A percentile compares a stretch with the other conserved stretches of the same genome.
phyloP scores from a whole-genome alignment of 1,140 invertebrate species.

The Mya arenaria region DNA sequence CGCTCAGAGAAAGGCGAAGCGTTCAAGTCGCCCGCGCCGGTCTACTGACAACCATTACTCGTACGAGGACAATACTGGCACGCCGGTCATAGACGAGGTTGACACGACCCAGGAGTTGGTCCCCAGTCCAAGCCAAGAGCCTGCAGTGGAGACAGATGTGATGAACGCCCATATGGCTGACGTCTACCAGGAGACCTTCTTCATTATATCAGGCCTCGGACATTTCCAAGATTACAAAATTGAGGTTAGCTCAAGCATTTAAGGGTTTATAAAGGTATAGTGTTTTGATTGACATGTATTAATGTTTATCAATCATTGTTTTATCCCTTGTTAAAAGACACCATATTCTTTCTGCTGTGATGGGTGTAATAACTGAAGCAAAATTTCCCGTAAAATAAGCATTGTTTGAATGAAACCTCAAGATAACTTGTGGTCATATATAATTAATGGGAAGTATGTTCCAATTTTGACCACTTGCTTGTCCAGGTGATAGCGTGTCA shows the following conservation, averaged over 20 bases:
- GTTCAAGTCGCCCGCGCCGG: neutral
- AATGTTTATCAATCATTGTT: too few species aligned
- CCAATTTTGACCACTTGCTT: too few species aligned
- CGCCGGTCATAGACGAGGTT: neutral
- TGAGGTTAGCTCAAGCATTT: slow-evolving; percentile 73
- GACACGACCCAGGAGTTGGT: neutral
- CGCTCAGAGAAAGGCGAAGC: neutral
- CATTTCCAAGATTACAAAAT: slow-evolving; percentile 83
- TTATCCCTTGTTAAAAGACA: too few species aligned
- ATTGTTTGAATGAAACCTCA: too few species aligned
- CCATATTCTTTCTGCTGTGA: too few species aligned
- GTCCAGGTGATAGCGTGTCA: slow-evolving; percentile 77
- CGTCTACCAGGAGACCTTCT: slow-evolving; percentile 65
- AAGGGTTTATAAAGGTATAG: too few species aligned
- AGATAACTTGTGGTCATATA: too few species aligned
- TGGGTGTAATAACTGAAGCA: too few species aligned
- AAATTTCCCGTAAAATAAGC: too few species aligned
- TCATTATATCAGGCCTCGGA: slow-evolving; percentile 77
- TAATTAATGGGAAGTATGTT: too few species aligned
- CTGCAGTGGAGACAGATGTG: neutral
- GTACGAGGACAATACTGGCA: neutral
- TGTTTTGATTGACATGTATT: too few species aligned
- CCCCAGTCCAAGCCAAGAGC: slow-evolving; percentile 6
- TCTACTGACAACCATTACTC: neutral
- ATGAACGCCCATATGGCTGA: slow-evolving; percentile 52